Evolutionary conservation across 2,113 vertebrate genomes (phyloP).

Genomic region (Girardinichthys multiradiatus): DNA sequence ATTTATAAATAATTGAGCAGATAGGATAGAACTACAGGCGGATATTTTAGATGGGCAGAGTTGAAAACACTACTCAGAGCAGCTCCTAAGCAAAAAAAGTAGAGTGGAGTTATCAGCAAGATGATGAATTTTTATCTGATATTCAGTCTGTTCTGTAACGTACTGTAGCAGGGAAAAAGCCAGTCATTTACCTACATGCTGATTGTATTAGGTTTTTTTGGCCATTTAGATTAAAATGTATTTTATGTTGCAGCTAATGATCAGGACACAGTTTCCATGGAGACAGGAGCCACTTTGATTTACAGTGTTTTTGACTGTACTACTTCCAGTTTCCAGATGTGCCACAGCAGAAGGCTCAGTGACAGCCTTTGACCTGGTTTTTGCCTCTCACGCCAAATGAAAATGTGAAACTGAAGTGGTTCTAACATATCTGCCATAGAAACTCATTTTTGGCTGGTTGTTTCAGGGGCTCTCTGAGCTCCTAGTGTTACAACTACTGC

Average conservation of each 20-base stretch:
- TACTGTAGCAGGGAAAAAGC: not conserved
- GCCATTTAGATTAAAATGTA: not conserved
- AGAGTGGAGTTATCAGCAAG: not conserved
- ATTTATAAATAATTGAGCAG: constrained; percentile 57
- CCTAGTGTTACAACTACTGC: not conserved
- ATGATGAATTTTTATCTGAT: not conserved
- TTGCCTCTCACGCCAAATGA: not conserved
- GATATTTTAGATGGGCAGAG: constrained; percentile 13
- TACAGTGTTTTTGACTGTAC: not conserved
- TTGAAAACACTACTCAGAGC: constrained; percentile 13
- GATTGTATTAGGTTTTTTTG: not conserved
- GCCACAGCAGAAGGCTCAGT: not conserved
- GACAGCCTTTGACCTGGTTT: constrained; percentile 5
- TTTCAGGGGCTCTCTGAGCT: not conserved
- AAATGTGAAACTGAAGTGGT: not conserved
- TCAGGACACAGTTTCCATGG: not conserved
- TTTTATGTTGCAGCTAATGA: not conserved
- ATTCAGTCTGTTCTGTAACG: not conserved
- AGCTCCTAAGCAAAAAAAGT: constrained; percentile 16
- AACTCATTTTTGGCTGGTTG: not conserved
- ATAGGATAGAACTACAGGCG: constrained; percentile 24
- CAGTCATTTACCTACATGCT: not conserved
- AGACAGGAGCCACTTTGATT: not conserved
- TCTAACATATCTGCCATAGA: not conserved
- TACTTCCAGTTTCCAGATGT: constrained; percentile 10